Conservation (phyloP, 2,888 invertebrate species). For the Lasioglossum marginatum region DNA sequence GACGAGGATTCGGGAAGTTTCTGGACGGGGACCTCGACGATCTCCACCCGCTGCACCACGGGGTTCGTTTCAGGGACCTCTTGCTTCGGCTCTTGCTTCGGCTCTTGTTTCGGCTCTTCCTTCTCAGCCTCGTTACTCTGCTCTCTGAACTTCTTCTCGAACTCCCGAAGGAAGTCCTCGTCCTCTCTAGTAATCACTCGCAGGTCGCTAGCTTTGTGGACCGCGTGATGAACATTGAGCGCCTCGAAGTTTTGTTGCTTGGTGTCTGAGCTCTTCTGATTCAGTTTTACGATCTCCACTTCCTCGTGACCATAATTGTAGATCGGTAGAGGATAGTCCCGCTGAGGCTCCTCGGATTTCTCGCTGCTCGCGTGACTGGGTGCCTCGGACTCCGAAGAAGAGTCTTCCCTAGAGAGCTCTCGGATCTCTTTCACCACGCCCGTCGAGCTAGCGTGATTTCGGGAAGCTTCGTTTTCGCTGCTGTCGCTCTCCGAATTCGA, state of each 20-base stretch:
- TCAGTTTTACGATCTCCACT: slow-evolving; percentile 85
- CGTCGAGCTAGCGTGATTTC: slow-evolving; percentile 34
- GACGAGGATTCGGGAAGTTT: slow-evolving; percentile 37
- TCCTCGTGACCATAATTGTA: slow-evolving; percentile 83
- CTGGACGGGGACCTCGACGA: slow-evolving; percentile 66
- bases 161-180: slow-evolving; percentile 77
- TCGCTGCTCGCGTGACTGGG: slow-evolving; percentile 54
- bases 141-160: slow-evolving; percentile 74
- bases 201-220: slow-evolving; percentile 68
- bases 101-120: background rate
- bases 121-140: slow-evolving; percentile 19
- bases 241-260: slow-evolving; percentile 45
- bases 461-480: background rate
- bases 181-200: slow-evolving; percentile 75
- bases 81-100: background rate
- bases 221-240: slow-evolving; percentile 38
- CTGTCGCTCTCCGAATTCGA: background rate
- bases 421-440: slow-evolving; percentile 68
- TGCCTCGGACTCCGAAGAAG: slow-evolving; percentile 61
- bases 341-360: slow-evolving; percentile 82
- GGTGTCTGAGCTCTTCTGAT: slow-evolving; percentile 67
- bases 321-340: slow-evolving; percentile 83
- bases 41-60: slow-evolving; percentile 62
- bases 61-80: slow-evolving; percentile 17
- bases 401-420: slow-evolving; percentile 66